Evolutionary conservation across 1,140 invertebrate genomes (phyloP), one percentile per base, ranked within the genome.

Genomic region (Neodiprion pinetum): DNA sequence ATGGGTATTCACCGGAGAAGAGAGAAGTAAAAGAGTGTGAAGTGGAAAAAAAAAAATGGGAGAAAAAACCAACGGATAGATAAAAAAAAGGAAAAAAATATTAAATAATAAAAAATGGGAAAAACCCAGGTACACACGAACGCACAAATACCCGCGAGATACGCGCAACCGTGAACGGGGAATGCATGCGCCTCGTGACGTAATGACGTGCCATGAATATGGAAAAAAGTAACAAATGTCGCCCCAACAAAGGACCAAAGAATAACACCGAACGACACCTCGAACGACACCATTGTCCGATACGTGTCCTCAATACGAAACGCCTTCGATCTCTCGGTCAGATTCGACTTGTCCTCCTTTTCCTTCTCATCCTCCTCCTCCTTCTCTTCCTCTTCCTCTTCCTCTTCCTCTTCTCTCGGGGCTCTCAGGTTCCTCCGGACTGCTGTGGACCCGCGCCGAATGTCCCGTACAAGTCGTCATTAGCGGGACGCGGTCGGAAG

Each of bases 21-120:
- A 48, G 48, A 21, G 40, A 73, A 40, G 48, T 8, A 47, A 74
- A 65, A 48, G 67, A 70, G 53, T 9, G 71, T 12, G 47, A 69
- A 47, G 65, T 23, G 9, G 9, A 53, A 21, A 66, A 50, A 21
- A 21, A 40, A 48, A 47, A 17, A 40, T 75, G 1, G n/a, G 14
- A 7, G 40, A 77, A 75, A 77, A 77, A 77, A 74, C 76, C 75
- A 65, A 72, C 74, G 71, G 75, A 71, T 77, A 71, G 17, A 14
- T 3, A 7, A 65, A 65, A 65, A 65, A 65, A 65, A 65, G 7
- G 7, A 17, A 7, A 65, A 65, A 65, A 65, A 65, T 61, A 11
- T 14, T 21, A 17, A 65, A 4, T 65, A 65, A 65, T 14, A 65
- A 65, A 65, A 65, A 65, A 65, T 14, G 17, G 17, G 17, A 17